phyloP scores from a whole-genome alignment of 2,113 vertebrate species.

The Vanacampus margaritifer region DNA sequence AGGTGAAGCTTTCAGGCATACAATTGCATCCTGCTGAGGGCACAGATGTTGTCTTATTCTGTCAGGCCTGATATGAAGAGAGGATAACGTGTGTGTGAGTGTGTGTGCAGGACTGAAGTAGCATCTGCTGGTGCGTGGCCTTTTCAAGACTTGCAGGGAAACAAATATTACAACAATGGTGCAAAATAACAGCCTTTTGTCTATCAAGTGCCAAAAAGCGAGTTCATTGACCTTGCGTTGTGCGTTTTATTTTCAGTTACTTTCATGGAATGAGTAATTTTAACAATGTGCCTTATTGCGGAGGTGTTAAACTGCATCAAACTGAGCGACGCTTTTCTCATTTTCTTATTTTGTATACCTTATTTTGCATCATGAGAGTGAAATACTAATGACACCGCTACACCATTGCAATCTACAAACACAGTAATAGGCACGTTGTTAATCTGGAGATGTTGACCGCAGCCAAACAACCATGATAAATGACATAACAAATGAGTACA shows the following conservation, averaged over 20 bases:
- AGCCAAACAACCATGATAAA: background rate
- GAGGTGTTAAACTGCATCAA: background rate
- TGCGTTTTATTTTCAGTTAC: background rate
- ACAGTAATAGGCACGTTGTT: background rate
- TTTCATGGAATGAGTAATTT: background rate
- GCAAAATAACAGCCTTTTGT: background rate
- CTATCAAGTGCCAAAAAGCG: background rate
- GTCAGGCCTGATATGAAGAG: constrained; percentile 15
- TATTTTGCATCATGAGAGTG: background rate
- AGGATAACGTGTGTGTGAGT: background rate
- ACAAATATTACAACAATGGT: background rate
- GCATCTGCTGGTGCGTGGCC: background rate
- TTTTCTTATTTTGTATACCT: background rate
- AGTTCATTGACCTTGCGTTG: background rate
- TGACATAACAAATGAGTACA: background rate
- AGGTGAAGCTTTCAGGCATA: constrained; percentile 24
- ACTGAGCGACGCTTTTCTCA: background rate
- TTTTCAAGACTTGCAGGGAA: background rate
- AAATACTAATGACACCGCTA: background rate
- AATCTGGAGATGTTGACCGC: background rate
- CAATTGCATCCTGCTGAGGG: constrained; percentile 39
- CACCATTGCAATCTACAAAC: background rate
- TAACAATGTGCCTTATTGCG: background rate
- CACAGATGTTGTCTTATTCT: constrained; percentile 35
- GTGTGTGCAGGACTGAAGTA: background rate